These are phyloP conservation scores for Thamnophis sirtalis DNA, from an alignment of 2,113 vertebrate species.

Conservation along the genomic window DNA sequence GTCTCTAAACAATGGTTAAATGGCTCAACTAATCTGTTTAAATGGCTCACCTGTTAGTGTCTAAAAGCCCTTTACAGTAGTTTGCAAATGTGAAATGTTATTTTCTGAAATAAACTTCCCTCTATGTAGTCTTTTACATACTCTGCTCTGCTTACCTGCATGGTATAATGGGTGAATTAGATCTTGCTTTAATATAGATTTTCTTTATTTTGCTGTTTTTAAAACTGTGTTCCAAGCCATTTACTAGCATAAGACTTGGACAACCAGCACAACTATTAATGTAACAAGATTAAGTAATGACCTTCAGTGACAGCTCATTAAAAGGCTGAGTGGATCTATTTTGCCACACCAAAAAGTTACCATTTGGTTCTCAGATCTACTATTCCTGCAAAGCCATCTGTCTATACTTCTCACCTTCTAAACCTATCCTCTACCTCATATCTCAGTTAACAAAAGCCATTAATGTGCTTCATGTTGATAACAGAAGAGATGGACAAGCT, in stretches of 20 bases:
- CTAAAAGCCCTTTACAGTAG: slow-evolving; percentile 31
- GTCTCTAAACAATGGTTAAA: slow-evolving; percentile 34
- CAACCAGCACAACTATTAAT: not conserved
- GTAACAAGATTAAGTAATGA: slow-evolving; percentile 24
- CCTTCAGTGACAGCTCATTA: not conserved
- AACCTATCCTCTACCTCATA: not conserved
- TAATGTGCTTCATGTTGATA: not conserved
- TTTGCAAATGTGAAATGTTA: slow-evolving; percentile 22
- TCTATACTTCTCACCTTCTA: not conserved
- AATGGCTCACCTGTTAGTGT: slow-evolving; percentile 15
- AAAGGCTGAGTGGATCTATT: not conserved
- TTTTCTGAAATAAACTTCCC: slow-evolving; percentile 37
- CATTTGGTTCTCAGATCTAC: not conserved
- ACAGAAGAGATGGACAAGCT: not conserved
- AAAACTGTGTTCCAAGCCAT: not conserved
- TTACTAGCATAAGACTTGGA: not conserved
- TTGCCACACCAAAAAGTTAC: not conserved
- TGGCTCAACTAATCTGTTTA: slow-evolving; percentile 26
- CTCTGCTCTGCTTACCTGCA: not conserved
- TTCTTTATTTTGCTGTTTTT: not conserved
- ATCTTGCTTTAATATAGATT: slow-evolving; percentile 28
- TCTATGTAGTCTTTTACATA: not conserved
- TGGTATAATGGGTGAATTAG: slow-evolving; percentile 18
- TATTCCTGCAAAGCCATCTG: not conserved
- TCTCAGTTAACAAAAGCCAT: not conserved